Evolutionary conservation across 1,140 invertebrate genomes (phyloP), one percentile per base, ranked within the genome.

Genomic region (Holotrichia oblita): DNA sequence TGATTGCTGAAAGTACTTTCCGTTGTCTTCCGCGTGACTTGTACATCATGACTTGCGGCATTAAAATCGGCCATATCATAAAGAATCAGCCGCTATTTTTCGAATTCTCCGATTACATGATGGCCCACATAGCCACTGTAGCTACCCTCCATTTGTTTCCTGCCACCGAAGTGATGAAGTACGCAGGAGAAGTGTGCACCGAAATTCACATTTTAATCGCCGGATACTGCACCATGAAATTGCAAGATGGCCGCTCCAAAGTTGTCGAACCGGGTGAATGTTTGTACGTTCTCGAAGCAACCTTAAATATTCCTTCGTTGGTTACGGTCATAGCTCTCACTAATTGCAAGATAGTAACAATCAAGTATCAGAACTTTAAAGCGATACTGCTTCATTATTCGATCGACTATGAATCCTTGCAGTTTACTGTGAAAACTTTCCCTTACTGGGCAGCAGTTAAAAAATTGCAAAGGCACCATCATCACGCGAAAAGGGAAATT

Each of bases 181-280:
- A 72, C n/a, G 24, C 40, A 0, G 82, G 81, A 10, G 78, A 81
- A 69, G 72, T 79, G 2, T 73, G 44, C 20, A 64, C 73, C 6
- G 78, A 79, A 40, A 40, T 76, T 14, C 27, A 79, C 22, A 64
- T 79, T n/a, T 10, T 79, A 6, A 20, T 42, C 48, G 22, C 76
- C 9, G 78, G 78, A 7, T 64, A 6, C n/a, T 79, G 78, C 34
- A 2, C 17, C 12, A 41, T 76, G 59, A 40, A 40, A 44, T 14
- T 10, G 10, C 27, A 8, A 3, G 22, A 27, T 10, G 73, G 69
- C 22, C 0, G 41, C 14, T 20, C 3, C 6, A 64, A 69, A 44
- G 7, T 24, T 20, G 17, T 79, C 14, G 74, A 69, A 12, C 74
- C 73, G 1, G 61, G 61, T 2, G 55, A 79, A 17, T 61, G 73